phyloP scores from a whole-genome alignment of 2,113 vertebrate genomes.

The rabbit (Oryctolagus cuniculus) region mOryCun1.1 NC_091453.1:101151501-101152000 shows the following conservation, averaged over 20 bases:
- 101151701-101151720: not conserved
- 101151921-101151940: no score
- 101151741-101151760: conserved; percentile 6
- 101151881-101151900: not conserved
- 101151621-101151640: not conserved
- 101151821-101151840: not conserved
- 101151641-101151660: not conserved
- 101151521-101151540: not conserved
- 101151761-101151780: conserved; percentile 15
- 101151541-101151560: not conserved
- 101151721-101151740: not conserved
- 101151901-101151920: no score
- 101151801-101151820: not conserved
- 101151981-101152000: no score
- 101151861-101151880: not conserved
- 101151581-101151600: not conserved
- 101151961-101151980: no score
- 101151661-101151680: not conserved
- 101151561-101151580: not conserved
- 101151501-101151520: not conserved
- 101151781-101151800: conserved; percentile 4
- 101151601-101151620: not conserved
- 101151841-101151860: not conserved
- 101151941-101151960: no score
- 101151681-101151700: conserved; percentile 53